These are phyloP conservation scores for Megaceryle maxima DNA, from an alignment of 2,113 vertebrate genomes.

Conservation along the genomic window DNA sequence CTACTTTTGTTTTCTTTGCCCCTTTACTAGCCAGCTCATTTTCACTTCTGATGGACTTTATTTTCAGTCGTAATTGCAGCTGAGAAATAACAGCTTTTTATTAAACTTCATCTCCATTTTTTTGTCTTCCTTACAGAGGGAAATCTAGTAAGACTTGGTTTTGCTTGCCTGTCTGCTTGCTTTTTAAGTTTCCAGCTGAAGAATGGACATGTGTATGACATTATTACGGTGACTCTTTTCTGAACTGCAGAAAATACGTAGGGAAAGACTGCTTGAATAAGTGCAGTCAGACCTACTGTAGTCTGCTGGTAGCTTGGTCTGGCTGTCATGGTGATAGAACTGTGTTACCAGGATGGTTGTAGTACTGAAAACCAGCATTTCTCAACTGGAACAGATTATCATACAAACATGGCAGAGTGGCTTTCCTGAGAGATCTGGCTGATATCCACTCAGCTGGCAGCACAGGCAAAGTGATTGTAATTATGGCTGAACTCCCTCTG, in stretches of 20 bases:
- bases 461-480: neutral
- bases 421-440: neutral
- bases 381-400: neutral
- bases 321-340: neutral
- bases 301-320: neutral
- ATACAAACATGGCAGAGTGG: rapidly evolving
- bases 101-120: neutral
- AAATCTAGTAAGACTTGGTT: neutral
- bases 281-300: rapidly evolving
- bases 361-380: neutral
- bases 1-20: neutral
- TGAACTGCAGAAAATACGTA: neutral
- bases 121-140: neutral
- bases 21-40: neutral
- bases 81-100: neutral
- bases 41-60: neutral
- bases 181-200: neutral
- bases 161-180: neutral
- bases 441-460: neutral
- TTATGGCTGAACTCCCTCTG: neutral
- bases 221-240: neutral
- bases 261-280: neutral
- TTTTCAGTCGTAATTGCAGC: neutral
- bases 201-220: neutral
- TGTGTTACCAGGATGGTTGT: neutral